A percentile compares a stretch with the other conserved stretches of the same genome.
These are phyloP conservation scores for Bergia sp. DNA, from an alignment of 92 coral and sea anemone species.

Conservation along the genomic window DNA sequence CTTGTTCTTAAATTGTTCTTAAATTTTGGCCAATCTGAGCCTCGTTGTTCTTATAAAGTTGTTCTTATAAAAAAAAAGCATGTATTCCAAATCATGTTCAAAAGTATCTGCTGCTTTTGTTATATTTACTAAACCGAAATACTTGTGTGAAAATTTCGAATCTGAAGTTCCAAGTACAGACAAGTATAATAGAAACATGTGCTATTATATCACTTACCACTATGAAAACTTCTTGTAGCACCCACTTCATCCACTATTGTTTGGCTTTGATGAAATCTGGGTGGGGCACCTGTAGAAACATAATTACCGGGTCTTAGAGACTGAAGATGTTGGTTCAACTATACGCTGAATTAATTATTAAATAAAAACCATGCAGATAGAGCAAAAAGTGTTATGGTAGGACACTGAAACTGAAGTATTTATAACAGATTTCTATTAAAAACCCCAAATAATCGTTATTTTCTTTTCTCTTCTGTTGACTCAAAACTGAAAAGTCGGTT, in stretches of 20 bases:
- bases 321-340: not conserved
- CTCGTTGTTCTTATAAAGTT: too few species aligned
- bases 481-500: too few species aligned
- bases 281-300: not conserved
- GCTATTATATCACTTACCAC: conserved; percentile 4
- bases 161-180: not conserved
- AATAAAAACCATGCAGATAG: not conserved
- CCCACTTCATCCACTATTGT: not conserved
- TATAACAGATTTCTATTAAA: too few species aligned
- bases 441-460: too few species aligned
- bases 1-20: too few species aligned
- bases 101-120: too few species aligned
- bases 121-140: too few species aligned
- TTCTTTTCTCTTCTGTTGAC: too few species aligned
- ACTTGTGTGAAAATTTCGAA: not conserved
- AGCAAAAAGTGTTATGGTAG: not conserved
- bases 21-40: too few species aligned
- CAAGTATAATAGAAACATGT: not conserved
- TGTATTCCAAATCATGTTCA: too few species aligned
- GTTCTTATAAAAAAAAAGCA: too few species aligned
- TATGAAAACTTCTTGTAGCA: not conserved
- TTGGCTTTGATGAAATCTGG: conserved; percentile 3
- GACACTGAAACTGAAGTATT: not conserved
- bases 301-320: not conserved
- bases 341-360: not conserved